Conservation (phyloP, 2,888 invertebrate genomes). For the Pollenia amentaria region DNA sequence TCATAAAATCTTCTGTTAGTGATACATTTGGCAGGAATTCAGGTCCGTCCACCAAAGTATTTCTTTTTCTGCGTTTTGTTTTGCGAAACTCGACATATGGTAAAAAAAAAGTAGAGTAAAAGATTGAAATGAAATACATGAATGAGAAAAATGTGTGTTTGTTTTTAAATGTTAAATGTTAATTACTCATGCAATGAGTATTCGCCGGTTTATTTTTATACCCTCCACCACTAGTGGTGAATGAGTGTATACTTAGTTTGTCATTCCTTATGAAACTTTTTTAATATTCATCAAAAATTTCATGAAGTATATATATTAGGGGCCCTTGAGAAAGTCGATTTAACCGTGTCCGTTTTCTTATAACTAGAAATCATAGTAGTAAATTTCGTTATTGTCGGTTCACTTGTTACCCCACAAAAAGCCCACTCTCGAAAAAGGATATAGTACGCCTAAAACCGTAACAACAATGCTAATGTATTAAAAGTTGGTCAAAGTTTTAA, state of each 20-base stretch:
- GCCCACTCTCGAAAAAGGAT: background rate
- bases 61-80: background rate
- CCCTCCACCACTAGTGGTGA: too few species aligned
- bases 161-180: conserved; percentile 23
- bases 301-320: too few species aligned
- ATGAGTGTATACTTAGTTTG: too few species aligned
- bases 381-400: too few species aligned
- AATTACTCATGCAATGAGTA: conserved; percentile 69
- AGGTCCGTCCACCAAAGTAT: conserved; percentile 15
- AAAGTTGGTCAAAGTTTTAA: too few species aligned
- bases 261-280: too few species aligned
- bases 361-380: too few species aligned
- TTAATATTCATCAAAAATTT: too few species aligned
- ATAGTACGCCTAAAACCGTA: too few species aligned
- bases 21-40: conserved; percentile 68
- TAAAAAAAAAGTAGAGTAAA: conserved; percentile 32
- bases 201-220: conserved; percentile 7
- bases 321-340: too few species aligned
- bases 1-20: conserved; percentile 22
- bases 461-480: too few species aligned
- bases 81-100: background rate
- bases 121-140: conserved; percentile 5
- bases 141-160: conserved; percentile 14
- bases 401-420: background rate
- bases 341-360: too few species aligned